These are phyloP conservation scores for Nomada ruficornis DNA, from an alignment of 2,888 invertebrate genomes.

Conservation along the genomic window DNA sequence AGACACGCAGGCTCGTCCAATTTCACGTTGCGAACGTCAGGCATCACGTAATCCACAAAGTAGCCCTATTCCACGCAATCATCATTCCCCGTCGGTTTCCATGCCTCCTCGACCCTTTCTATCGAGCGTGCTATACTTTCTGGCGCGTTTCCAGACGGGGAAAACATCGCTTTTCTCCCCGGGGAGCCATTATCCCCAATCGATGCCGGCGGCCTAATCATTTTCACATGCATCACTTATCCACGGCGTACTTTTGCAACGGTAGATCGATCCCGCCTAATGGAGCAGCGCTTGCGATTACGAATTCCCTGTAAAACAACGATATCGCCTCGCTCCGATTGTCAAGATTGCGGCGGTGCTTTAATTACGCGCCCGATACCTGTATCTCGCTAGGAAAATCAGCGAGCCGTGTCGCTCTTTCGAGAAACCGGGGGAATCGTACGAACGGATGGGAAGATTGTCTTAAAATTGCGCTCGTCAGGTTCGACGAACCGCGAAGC, in stretches of 20 bases:
- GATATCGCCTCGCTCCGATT: slow-evolving; percentile 56
- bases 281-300: slow-evolving; percentile 36
- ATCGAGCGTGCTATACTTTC: slow-evolving; percentile 42
- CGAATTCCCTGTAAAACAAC: slow-evolving; percentile 52
- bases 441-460: background rate
- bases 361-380: slow-evolving; percentile 38
- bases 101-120: slow-evolving; percentile 35
- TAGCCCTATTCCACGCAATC: slow-evolving; percentile 59
- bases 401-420: slow-evolving; percentile 17
- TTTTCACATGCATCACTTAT: slow-evolving; percentile 68
- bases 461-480: background rate
- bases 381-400: background rate
- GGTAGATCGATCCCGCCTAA: slow-evolving; percentile 61
- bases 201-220: slow-evolving; percentile 65
- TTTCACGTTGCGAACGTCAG: slow-evolving; percentile 24
- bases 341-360: slow-evolving; percentile 15
- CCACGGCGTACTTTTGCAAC: slow-evolving; percentile 38
- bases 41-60: slow-evolving; percentile 47
- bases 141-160: slow-evolving; percentile 47
- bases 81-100: slow-evolving; percentile 55
- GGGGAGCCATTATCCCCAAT: slow-evolving; percentile 61
- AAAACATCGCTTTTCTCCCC: slow-evolving; percentile 52
- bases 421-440: background rate
- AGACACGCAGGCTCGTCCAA: slow-evolving; percentile 2
- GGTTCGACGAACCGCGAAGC: slow-evolving; percentile 18